A percentile compares a stretch with the other conserved stretches of the same genome.
Evolutionary conservation across 2,888 invertebrate species (phyloP).

Genomic region (Charanyca ferruginea): DNA sequence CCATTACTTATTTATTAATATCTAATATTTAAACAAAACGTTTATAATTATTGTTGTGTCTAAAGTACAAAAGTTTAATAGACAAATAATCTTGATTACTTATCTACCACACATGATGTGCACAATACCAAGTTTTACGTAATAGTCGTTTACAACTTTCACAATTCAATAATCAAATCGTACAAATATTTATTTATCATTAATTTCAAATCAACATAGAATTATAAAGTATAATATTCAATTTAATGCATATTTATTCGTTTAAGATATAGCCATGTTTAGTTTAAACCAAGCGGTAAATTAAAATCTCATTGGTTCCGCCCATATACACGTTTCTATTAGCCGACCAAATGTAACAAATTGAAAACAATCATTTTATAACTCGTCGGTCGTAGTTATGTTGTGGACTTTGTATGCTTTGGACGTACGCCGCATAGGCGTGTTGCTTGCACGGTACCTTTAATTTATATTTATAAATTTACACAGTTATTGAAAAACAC

Average conservation of each 20-base stretch:
- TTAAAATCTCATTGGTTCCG: conserved; percentile 64
- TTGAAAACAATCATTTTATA: conserved; percentile 60
- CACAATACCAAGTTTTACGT: conserved; percentile 5
- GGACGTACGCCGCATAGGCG: background rate
- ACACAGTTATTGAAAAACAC: no score
- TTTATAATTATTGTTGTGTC: background rate
- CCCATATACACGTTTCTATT: conserved; percentile 65
- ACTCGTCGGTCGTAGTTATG: conserved; percentile 33
- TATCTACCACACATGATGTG: background rate
- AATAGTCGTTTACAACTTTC: background rate
- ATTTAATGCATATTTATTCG: conserved; percentile 43
- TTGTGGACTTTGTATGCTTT: conserved; percentile 1
- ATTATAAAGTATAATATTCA: conserved; percentile 37
- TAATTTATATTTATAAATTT: background rate
- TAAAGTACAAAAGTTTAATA: background rate
- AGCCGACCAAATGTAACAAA: conserved; percentile 58
- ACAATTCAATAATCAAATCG: background rate
- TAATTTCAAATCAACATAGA: conserved; percentile 3
- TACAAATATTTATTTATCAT: conserved; percentile 16
- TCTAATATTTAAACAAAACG: background rate
- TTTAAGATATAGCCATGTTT: conserved; percentile 44
- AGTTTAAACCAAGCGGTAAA: conserved; percentile 52
- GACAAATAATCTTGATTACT: background rate
- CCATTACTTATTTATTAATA: background rate
- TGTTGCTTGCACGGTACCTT: background rate